These are phyloP conservation scores for Sarcophaga peregrina DNA, from an alignment of 1,140 invertebrate genomes.

Conservation along the genomic window DNA sequence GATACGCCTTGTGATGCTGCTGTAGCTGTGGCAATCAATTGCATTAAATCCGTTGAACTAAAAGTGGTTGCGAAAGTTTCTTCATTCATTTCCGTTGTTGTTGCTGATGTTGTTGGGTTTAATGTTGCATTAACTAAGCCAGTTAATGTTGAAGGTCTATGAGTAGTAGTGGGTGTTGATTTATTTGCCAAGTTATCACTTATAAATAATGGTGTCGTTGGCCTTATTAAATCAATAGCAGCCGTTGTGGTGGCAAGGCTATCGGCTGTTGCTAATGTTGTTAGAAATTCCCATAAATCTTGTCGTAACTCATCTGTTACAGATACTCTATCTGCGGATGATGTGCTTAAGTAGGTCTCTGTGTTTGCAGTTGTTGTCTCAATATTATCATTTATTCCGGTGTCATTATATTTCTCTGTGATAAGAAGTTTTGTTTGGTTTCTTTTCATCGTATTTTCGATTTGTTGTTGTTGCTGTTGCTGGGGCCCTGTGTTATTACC, in stretches of 20 bases:
- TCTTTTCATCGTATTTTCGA: no score
- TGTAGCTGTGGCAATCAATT: neutral
- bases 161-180: neutral
- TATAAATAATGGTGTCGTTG: no score
- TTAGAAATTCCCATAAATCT: slow-evolving; percentile 9
- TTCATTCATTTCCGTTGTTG: no score
- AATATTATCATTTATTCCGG: neutral
- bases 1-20: neutral
- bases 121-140: slow-evolving; percentile 4
- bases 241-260: neutral
- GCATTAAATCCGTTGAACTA: slow-evolving; percentile 1
- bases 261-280: neutral
- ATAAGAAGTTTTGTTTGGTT: neutral
- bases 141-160: neutral
- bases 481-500: no score
- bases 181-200: no score
- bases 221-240: no score
- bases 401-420: neutral
- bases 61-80: neutral
- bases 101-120: neutral
- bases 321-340: neutral
- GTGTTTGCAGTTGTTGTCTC: neutral
- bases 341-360: neutral
- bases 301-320: neutral
- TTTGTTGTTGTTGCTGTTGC: no score